Conservation (phyloP, 2,113 vertebrate genomes). For the Ammospiza nelsoni region DNA sequence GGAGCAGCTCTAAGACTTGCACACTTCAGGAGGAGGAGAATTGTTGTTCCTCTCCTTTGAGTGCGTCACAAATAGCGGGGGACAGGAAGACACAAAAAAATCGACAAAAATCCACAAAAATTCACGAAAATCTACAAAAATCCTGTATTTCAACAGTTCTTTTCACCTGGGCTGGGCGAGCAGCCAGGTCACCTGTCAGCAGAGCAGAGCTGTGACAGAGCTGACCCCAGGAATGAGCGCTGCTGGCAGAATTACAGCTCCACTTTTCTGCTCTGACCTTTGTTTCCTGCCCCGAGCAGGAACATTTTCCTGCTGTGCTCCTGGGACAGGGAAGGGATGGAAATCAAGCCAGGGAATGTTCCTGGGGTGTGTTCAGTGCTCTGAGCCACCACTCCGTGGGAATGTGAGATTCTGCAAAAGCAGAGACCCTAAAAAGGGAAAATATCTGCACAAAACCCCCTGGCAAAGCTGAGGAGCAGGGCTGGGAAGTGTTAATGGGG, state of each 20-base stretch:
- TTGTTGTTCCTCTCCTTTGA: neutral
- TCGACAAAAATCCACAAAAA: neutral
- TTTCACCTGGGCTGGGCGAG: neutral
- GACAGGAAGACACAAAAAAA: neutral
- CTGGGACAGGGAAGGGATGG: neutral
- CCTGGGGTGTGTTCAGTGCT: neutral
- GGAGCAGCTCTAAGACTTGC: neutral
- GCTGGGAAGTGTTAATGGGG: accelerated
- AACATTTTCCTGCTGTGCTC: neutral
- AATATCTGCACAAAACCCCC: accelerated
- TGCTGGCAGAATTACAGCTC: neutral
- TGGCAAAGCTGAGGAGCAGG: neutral
- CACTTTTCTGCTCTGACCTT: neutral
- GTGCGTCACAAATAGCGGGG: accelerated
- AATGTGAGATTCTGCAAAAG: neutral
- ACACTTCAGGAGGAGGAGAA: neutral
- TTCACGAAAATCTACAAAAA: neutral
- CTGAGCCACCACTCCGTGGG: neutral
- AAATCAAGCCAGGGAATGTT: neutral
- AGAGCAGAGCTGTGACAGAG: neutral
- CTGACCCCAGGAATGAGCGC: neutral
- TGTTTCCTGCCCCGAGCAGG: neutral
- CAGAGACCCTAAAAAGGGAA: neutral
- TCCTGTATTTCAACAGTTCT: neutral
- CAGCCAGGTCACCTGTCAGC: neutral